phyloP scores from a whole-genome alignment of 2,113 vertebrate genomes.

The Phalacrocorax carbo region DNA sequence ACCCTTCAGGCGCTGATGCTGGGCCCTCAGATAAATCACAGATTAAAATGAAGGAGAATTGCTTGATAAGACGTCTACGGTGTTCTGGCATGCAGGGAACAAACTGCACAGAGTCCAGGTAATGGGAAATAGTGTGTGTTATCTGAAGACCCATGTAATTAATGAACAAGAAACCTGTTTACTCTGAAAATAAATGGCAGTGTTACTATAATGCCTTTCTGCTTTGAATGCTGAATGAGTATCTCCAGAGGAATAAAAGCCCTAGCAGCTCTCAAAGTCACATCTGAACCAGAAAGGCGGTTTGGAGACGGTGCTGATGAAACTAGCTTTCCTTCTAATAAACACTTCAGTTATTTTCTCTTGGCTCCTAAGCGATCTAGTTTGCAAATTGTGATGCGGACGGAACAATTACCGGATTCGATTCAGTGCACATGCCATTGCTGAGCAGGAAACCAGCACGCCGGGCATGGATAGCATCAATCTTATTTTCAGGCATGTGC shows the following conservation, averaged over 20 bases:
- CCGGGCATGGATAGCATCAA: constrained; percentile 64
- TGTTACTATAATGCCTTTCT: constrained; percentile 13
- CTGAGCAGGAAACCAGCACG: constrained; percentile 58
- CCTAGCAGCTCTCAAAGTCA: not conserved
- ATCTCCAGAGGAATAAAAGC: constrained; percentile 15
- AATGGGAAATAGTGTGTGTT: constrained; percentile 14
- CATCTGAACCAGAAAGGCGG: not conserved
- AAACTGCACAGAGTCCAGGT: constrained; percentile 33
- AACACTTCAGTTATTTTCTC: constrained; percentile 77
- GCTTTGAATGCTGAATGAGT: constrained; percentile 24
- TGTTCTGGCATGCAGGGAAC: constrained; percentile 14
- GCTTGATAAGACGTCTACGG: constrained; percentile 19
- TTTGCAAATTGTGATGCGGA: constrained; percentile 66
- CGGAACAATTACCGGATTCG: constrained; percentile 73
- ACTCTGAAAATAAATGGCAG: constrained; percentile 40
- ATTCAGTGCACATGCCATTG: constrained; percentile 65
- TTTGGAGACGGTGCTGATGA: not conserved
- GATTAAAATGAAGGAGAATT: constrained; percentile 37
- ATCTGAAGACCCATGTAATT: constrained; percentile 54
- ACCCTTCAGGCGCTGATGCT: constrained; percentile 33
- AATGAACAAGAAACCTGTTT: constrained; percentile 62
- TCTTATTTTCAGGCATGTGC: constrained; percentile 61
- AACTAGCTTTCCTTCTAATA: constrained; percentile 25
- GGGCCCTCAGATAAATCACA: constrained; percentile 43
- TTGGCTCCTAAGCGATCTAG: constrained; percentile 61